phyloP scores from a whole-genome alignment of 1,140 invertebrate species.

The Drosophila azteca region DNA sequence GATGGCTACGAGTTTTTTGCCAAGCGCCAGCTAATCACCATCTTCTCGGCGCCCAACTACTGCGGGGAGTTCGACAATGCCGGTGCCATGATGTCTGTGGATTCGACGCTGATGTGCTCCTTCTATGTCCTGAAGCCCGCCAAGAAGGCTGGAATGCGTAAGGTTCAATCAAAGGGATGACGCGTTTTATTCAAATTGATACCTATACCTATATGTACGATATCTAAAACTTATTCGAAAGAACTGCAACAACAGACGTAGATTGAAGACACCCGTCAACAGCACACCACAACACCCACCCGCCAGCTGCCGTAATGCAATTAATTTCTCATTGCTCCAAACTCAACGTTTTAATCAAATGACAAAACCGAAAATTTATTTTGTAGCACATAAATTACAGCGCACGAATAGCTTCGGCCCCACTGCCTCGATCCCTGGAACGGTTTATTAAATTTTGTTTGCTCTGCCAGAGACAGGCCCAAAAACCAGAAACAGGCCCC shows the following conservation, averaged over 20 bases:
- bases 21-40: conserved; percentile 97
- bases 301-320: conserved; percentile 28
- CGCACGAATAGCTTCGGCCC: conserved; percentile 18
- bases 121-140: conserved; percentile 84
- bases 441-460: conserved; percentile 70
- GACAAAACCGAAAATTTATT: conserved; percentile 71
- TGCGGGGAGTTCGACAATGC: conserved; percentile 99
- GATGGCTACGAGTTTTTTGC: conserved; percentile 99
- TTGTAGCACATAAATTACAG: conserved; percentile 65
- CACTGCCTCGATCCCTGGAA: conserved; percentile 8
- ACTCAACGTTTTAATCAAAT: conserved; percentile 77
- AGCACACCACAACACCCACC: neutral
- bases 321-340: conserved; percentile 50
- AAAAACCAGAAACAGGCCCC: conserved; percentile 39
- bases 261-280: too few relatives aligned
- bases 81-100: conserved; percentile 98
- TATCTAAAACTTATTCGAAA: too few relatives aligned
- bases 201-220: too few relatives aligned
- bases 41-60: conserved; percentile 94
- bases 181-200: neutral
- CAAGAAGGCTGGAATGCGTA: conserved; percentile 18
- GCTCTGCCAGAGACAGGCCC: conserved; percentile 32
- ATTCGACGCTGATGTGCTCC: conserved; percentile 99
- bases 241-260: too few relatives aligned
- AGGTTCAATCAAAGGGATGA: conserved; percentile 23